phyloP scores from a whole-genome alignment of 1,140 invertebrate species.

The Zaprionus lachaisei region DNA sequence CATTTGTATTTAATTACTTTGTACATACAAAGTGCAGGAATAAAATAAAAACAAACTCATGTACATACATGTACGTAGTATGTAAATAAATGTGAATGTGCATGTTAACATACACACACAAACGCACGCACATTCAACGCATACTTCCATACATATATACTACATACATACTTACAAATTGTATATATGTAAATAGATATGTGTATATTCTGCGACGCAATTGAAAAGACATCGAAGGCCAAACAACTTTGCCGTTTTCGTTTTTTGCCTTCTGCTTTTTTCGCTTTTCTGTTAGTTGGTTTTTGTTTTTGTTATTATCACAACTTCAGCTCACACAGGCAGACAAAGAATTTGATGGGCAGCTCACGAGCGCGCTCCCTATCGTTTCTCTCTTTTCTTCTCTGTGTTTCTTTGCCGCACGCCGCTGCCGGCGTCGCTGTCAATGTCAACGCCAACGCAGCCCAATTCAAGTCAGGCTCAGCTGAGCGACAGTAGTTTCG shows the following conservation, averaged over 20 bases:
- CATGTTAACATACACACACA: not conserved
- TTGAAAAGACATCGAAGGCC: conserved; percentile 82
- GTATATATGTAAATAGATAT: conserved; percentile 33
- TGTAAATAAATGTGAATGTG: conserved; percentile 9
- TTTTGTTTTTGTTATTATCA: conserved; percentile 70
- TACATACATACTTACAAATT: conserved; percentile 11
- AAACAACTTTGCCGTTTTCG: conserved; percentile 77
- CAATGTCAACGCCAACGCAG: conserved; percentile 10
- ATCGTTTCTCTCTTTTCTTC: not conserved
- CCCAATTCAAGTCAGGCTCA: conserved; percentile 7
- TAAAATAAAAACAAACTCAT: conserved; percentile 38
- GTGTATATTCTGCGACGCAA: conserved; percentile 77
- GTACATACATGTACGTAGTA: not conserved
- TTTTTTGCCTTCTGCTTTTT: conserved; percentile 48
- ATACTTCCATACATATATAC: conserved; percentile 12
- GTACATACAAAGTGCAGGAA: conserved; percentile 36
- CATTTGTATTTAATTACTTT: conserved; percentile 48
- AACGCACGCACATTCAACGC: not conserved
- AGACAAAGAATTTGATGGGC: conserved; percentile 23
- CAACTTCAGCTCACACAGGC: conserved; percentile 51
- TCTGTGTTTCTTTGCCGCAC: conserved; percentile 12
- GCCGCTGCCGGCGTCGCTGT: conserved; percentile 54
- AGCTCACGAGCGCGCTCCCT: conserved; percentile 19
- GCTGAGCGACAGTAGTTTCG: not conserved
- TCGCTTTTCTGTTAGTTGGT: conserved; percentile 43